Conservation (phyloP, 2,888 invertebrate species). For the Temnothorax unifasciatus region DNA sequence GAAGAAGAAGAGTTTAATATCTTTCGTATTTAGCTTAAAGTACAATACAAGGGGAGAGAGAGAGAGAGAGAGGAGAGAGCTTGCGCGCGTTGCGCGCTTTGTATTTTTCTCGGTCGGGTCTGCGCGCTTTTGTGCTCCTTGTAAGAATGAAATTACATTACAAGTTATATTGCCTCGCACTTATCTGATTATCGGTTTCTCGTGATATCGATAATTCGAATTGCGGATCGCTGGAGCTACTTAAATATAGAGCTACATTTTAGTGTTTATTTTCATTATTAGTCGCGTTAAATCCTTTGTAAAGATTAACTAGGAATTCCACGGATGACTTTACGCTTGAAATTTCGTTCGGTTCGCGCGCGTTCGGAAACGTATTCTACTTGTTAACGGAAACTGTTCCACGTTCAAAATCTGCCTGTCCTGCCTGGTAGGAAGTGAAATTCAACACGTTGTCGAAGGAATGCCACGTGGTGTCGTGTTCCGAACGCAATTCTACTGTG, state of each 20-base stretch:
- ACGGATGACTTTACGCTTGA: background rate
- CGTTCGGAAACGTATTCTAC: background rate
- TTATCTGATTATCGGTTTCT: background rate
- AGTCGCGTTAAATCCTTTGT: background rate
- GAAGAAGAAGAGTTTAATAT: conserved; percentile 51
- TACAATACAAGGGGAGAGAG: conserved; percentile 10
- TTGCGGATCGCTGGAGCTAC: background rate
- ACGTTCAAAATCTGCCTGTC: conserved; percentile 39
- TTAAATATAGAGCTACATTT: background rate
- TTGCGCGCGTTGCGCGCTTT: conserved; percentile 5
- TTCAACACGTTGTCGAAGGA: conserved; percentile 58
- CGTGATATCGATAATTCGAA: background rate
- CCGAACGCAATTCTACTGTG: conserved; percentile 51
- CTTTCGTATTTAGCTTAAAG: conserved; percentile 52
- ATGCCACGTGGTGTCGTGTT: conserved; percentile 57
- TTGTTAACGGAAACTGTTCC: conserved; percentile 30
- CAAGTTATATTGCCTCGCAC: conserved; percentile 10
- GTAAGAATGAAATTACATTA: conserved; percentile 27
- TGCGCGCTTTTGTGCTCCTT: background rate
- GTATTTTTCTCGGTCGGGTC: conserved; percentile 29
- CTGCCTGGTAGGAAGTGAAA: conserved; percentile 47
- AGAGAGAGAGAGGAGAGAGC: conserved; percentile 8
- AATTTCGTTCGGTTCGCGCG: background rate
- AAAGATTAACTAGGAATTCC: background rate
- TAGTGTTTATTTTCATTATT: background rate